Conservation (phyloP, 2,888 invertebrate species). For the Acholoe squamosa region DNA sequence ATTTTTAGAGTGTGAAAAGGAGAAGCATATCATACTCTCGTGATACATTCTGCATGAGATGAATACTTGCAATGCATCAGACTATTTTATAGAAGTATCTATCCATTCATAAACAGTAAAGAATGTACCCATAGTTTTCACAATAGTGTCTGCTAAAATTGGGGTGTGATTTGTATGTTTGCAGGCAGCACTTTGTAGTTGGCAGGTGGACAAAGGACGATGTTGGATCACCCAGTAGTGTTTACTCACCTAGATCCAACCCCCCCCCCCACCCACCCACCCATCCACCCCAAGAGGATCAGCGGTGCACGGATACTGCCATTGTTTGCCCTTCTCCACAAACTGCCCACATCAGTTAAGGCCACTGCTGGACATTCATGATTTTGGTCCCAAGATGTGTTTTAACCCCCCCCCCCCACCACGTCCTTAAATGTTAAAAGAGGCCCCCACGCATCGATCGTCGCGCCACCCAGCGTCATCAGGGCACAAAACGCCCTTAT, state of each 20-base stretch:
- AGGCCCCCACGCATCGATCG: constrained; percentile 1
- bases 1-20: too few relatives aligned
- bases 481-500: background rate
- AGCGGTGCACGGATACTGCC: background rate
- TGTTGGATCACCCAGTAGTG: background rate
- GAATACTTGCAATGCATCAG: too few relatives aligned
- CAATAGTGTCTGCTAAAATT: background rate
- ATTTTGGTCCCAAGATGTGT: background rate
- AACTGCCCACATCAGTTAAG: background rate
- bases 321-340: background rate
- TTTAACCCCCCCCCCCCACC: background rate
- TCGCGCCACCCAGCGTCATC: constrained; percentile 43
- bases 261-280: background rate
- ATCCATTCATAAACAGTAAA: too few relatives aligned
- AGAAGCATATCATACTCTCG: too few relatives aligned
- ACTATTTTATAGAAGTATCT: too few relatives aligned
- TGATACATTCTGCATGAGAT: too few relatives aligned
- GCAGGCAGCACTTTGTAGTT: background rate
- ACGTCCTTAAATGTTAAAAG: constrained; percentile 9
- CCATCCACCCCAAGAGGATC: background rate
- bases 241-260: background rate
- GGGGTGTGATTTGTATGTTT: background rate
- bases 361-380: background rate
- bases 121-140: background rate
- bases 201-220: background rate